Evolutionary conservation across 2,797 vertebrate genomes (phyloP).

Genomic region (Sebastes umbrosus): DNA sequence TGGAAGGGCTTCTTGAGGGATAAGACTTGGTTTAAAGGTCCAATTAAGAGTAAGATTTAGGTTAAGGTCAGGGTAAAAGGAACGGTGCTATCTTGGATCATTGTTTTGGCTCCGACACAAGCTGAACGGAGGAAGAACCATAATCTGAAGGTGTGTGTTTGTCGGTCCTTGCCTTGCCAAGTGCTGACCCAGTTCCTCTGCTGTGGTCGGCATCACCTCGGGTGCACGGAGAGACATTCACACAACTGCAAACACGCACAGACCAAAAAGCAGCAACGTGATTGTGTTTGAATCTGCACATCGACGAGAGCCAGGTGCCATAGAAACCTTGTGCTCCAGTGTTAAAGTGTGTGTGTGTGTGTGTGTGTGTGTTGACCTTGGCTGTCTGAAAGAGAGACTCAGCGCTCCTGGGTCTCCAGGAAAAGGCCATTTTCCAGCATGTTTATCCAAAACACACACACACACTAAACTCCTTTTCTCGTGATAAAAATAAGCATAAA

Average conservation of each 20-base stretch:
- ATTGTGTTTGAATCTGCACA: constrained; percentile 23
- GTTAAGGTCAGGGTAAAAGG: too few species aligned
- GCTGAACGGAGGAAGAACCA: not conserved
- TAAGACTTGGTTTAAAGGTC: too few species aligned
- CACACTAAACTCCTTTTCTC: not conserved
- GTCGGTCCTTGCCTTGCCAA: constrained; percentile 19
- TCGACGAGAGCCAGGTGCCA: not conserved
- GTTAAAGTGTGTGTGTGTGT: not conserved
- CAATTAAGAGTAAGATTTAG: accelerated
- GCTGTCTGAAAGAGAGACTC: constrained; percentile 28
- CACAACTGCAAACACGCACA: constrained; percentile 13
- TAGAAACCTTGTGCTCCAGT: not conserved
- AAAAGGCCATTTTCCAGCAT: constrained; percentile 50
- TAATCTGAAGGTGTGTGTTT: not conserved
- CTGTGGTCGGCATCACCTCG: constrained; percentile 43
- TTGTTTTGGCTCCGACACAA: not conserved
- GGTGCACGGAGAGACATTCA: constrained; percentile 40
- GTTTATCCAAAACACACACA: constrained; percentile 56
- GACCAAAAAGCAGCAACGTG: constrained; percentile 6
- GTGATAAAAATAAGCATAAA: not conserved
- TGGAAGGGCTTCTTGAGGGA: too few species aligned
- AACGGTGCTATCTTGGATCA: too few species aligned
- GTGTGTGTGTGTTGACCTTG: constrained; percentile 55
- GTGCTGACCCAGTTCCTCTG: constrained; percentile 58
- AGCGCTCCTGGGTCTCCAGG: constrained; percentile 7